Percentiles rank a stretch among this genome's conserved stretches.
phyloP scores from a whole-genome alignment of 92 coral and sea anemone species.

The Parazoanthus swiftii region DNA sequence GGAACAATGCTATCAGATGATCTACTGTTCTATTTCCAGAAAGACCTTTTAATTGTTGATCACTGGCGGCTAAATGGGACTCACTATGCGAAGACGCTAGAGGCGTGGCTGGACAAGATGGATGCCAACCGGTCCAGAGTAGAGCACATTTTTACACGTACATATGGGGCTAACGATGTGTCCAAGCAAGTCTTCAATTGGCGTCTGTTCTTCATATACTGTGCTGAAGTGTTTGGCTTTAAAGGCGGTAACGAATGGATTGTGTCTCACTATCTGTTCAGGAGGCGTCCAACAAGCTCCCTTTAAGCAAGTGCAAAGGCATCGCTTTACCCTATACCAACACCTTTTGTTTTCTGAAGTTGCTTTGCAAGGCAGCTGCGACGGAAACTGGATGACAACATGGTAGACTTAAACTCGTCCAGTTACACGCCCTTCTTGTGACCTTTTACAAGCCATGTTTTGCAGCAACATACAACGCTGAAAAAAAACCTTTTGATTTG shows the following conservation, averaged over 20 bases:
- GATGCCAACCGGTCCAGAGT: conserved; percentile 61
- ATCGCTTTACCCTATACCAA: no score
- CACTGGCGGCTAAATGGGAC: conserved; percentile 84
- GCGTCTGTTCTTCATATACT: conserved; percentile 88
- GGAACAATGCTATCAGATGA: conserved; percentile 90
- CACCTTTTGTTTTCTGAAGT: no score
- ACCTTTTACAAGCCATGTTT: no score
- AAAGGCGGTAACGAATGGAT: conserved; percentile 84
- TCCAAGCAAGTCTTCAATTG: conserved; percentile 75
- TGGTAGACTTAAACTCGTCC: no score
- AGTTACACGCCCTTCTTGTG: no score
- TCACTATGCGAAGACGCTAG: conserved; percentile 74
- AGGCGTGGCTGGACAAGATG: conserved; percentile 80
- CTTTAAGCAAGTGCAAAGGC: conserved; percentile 29
- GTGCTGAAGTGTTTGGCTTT: conserved; percentile 82
- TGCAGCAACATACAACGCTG: no score
- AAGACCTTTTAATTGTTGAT: conserved; percentile 60
- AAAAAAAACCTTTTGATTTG: no score
- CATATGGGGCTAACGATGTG: conserved; percentile 67
- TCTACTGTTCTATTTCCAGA: conserved; percentile 76
- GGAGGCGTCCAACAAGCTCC: conserved; percentile 58
- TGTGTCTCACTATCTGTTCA: conserved; percentile 69
- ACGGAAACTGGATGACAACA: no score
- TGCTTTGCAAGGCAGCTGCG: no score
- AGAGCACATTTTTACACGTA: conserved; percentile 48